These are phyloP conservation scores for Drosophila merina DNA, from an alignment of 2,888 invertebrate genomes.

Conservation along the genomic window DNA sequence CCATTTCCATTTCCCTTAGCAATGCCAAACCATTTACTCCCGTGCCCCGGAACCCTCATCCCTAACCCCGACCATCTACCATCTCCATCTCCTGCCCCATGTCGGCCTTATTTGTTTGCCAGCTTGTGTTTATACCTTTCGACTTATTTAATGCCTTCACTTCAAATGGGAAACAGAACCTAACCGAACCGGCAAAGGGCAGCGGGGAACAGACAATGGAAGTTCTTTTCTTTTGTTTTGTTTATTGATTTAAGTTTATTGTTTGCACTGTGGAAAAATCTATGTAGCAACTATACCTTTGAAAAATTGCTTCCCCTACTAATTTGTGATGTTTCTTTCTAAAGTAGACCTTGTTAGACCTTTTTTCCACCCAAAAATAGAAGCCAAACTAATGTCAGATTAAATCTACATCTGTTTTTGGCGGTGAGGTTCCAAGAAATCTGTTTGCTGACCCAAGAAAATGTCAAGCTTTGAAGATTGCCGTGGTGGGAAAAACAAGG, in stretches of 20 bases:
- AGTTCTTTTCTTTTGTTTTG: slow-evolving; percentile 61
- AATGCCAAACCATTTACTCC: slow-evolving; percentile 48
- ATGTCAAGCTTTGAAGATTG: slow-evolving; percentile 33
- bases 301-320: background rate
- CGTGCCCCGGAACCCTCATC: slow-evolving; percentile 10
- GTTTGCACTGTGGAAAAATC: slow-evolving; percentile 48
- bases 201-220: slow-evolving; percentile 55
- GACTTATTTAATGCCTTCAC: slow-evolving; percentile 78
- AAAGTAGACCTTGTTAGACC: slow-evolving; percentile 10
- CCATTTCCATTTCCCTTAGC: slow-evolving; percentile 47
- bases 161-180: slow-evolving; percentile 72
- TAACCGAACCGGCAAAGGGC: slow-evolving; percentile 50
- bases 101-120: slow-evolving; percentile 70
- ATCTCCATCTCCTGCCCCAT: background rate
- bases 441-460: slow-evolving; percentile 20
- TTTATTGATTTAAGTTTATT: slow-evolving; percentile 77
- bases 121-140: slow-evolving; percentile 75
- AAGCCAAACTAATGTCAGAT: slow-evolving; percentile 22
- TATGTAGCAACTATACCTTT: background rate
- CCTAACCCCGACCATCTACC: background rate
- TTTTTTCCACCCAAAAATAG: slow-evolving; percentile 1
- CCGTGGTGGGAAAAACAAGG: slow-evolving; percentile 17
- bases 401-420: slow-evolving; percentile 27
- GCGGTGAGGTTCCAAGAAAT: slow-evolving; percentile 14
- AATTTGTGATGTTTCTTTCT: background rate